phyloP scores from a whole-genome alignment of 2,113 vertebrate species.

The Malurus alboscapulatus region DNA sequence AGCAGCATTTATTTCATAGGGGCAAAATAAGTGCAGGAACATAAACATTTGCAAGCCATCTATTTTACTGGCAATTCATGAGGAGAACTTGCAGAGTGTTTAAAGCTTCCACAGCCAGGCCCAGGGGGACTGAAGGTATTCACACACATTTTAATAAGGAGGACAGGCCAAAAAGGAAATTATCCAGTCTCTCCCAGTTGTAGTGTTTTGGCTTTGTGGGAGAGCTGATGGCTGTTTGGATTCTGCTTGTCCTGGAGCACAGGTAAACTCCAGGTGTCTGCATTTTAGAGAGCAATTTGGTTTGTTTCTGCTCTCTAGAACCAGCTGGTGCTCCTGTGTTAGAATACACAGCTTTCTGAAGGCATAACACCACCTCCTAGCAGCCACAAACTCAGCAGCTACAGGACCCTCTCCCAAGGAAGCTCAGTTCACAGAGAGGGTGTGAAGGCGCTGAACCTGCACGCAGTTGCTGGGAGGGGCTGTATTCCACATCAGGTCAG shows the following conservation, averaged over 20 bases:
- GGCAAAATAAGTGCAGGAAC: not conserved
- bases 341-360: not conserved
- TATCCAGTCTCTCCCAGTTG: not conserved
- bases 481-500: not conserved
- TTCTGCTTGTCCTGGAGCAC: not conserved
- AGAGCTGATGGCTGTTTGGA: not conserved
- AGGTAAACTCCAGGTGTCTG: not conserved
- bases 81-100: not conserved
- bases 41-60: not conserved
- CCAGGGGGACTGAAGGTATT: not conserved
- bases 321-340: not conserved
- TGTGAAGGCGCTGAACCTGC: not conserved
- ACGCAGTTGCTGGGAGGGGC: not conserved
- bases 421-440: not conserved
- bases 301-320: not conserved
- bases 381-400: not conserved
- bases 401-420: not conserved
- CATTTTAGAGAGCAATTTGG: not conserved
- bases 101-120: not conserved
- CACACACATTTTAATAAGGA: not conserved
- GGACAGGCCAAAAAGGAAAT: not conserved
- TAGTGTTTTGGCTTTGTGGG: not conserved
- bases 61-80: conserved; percentile 20
- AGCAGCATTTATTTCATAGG: not conserved
- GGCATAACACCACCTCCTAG: not conserved